A percentile compares a stretch with the other conserved stretches of the same genome.
These are phyloP conservation scores for Colossoma macropomum DNA, from an alignment of 2,113 vertebrate genomes.

Conservation along the genomic window DNA sequence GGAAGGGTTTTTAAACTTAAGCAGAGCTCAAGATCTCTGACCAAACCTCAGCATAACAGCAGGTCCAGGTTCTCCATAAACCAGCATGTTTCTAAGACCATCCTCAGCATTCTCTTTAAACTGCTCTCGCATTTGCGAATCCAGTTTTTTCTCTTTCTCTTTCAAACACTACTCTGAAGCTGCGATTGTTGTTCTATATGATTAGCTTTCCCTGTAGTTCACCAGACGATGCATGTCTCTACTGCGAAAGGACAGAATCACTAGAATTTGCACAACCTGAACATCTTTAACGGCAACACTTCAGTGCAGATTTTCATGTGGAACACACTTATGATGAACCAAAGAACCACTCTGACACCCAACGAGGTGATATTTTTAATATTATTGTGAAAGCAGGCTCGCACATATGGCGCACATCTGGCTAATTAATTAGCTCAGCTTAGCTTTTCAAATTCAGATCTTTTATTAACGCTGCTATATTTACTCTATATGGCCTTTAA, in stretches of 20 bases:
- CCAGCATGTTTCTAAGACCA: not conserved
- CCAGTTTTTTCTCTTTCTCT: not conserved
- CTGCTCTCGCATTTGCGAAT: too few relatives aligned
- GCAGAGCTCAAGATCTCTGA: not conserved
- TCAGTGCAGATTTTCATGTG: too few relatives aligned
- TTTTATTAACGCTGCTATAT: not conserved
- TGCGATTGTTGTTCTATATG: not conserved
- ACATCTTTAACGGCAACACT: not conserved
- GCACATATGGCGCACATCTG: slow-evolving; percentile 31
- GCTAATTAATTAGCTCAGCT: not conserved
- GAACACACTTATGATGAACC: not conserved
- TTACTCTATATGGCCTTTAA: not conserved
- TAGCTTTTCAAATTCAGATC: not conserved
- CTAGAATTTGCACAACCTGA: too few relatives aligned
- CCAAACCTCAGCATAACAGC: not conserved
- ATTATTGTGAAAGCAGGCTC: not conserved
- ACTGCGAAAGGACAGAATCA: not conserved
- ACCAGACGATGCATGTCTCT: too few relatives aligned
- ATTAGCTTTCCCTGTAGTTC: too few relatives aligned
- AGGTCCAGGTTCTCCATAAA: not conserved
- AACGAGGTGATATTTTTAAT: not conserved
- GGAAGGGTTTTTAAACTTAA: not conserved
- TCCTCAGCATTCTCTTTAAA: not conserved
- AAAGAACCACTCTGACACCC: not conserved
- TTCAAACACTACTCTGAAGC: too few relatives aligned